Evolutionary conservation across 2,797 vertebrate species (phyloP).

Genomic region (Rousettus madagascariensis): DNA sequence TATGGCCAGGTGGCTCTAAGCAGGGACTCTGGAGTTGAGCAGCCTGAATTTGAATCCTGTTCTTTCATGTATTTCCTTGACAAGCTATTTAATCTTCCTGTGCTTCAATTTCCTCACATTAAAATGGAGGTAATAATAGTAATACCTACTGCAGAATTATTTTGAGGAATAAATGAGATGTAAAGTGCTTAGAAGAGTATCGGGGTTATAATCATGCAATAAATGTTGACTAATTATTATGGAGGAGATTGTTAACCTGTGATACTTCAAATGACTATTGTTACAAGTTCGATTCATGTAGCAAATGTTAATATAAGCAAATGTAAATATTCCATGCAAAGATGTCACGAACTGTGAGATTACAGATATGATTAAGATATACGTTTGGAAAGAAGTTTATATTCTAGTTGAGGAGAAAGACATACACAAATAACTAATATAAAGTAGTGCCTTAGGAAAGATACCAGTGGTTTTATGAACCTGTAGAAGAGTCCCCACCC

Average conservation of each 20-base stretch:
- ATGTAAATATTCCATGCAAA: background rate
- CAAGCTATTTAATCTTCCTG: background rate
- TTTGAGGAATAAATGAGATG: background rate
- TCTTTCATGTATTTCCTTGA: background rate
- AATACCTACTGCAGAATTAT: background rate
- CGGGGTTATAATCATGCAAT: background rate
- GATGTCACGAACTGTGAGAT: background rate
- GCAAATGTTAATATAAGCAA: background rate
- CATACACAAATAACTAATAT: background rate
- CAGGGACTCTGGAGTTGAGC: background rate
- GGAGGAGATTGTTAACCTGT: background rate
- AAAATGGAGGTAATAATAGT: background rate
- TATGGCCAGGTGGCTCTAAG: background rate
- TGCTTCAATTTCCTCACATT: background rate
- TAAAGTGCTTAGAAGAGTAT: background rate
- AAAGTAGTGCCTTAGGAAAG: background rate
- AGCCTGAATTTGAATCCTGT: background rate
- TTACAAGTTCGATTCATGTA: slow-evolving; percentile 2
- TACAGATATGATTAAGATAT: background rate
- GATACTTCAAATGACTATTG: background rate
- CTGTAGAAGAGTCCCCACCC: background rate
- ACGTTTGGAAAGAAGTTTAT: background rate
- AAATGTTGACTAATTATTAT: background rate
- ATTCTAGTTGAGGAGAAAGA: background rate
- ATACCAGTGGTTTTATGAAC: background rate